Conservation (phyloP, 2,113 vertebrate species). For the Syngnathoides biaculeatus region DNA sequence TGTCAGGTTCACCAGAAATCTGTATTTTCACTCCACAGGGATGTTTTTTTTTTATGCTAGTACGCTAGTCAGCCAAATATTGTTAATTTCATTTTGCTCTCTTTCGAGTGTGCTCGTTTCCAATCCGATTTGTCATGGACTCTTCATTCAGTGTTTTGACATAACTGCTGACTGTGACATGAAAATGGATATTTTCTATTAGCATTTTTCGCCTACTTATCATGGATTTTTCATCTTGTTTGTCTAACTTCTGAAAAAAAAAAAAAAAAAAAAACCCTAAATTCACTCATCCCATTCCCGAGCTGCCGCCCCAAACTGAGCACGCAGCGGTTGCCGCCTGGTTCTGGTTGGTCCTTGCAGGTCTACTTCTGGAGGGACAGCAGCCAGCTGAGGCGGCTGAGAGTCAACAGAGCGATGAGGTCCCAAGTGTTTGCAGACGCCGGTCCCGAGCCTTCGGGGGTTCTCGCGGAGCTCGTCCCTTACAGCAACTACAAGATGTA, state of each 20-base stretch:
- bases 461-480: slow-evolving; percentile 82
- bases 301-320: neutral
- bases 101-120: neutral
- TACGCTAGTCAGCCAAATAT: neutral
- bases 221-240: neutral
- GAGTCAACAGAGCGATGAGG: slow-evolving; percentile 84
- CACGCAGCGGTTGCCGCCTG: neutral
- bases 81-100: neutral
- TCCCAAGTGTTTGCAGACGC: slow-evolving; percentile 76
- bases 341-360: slow-evolving; percentile 76
- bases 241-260: too few species aligned
- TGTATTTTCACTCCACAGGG: too few species aligned
- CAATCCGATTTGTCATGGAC: neutral
- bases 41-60: too few species aligned
- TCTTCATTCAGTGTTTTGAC: neutral
- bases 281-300: neutral
- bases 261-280: too few species aligned
- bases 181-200: neutral
- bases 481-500: slow-evolving; percentile 97
- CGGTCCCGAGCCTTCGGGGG: slow-evolving; percentile 78
- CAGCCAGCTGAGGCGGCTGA: slow-evolving; percentile 87
- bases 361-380: slow-evolving; percentile 96
- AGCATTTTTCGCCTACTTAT: too few species aligned
- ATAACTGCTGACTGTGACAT: neutral
- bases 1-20: too few species aligned